A percentile compares a stretch with the other conserved stretches of the same genome.
Evolutionary conservation across 2,797 vertebrate genomes (phyloP).

Genomic region (Uromys caudimaculatus): DNA sequence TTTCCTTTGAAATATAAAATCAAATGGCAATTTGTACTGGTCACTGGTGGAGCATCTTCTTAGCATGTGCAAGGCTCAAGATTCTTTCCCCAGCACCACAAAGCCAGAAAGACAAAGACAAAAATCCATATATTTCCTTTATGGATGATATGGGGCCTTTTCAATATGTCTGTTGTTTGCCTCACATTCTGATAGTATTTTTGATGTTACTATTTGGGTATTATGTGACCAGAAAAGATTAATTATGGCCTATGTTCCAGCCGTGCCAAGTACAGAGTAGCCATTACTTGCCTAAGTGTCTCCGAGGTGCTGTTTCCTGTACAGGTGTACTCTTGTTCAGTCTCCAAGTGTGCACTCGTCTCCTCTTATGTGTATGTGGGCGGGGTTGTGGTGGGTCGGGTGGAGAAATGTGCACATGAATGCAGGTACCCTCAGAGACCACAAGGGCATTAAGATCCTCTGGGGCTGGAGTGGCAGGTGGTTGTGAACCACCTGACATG

Average conservation of each 20-base stretch:
- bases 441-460: background rate
- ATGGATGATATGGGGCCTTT: background rate
- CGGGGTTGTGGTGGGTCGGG: background rate
- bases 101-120: background rate
- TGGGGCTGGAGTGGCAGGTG: background rate
- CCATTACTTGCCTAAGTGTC: background rate
- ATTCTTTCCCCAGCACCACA: background rate
- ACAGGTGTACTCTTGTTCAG: background rate
- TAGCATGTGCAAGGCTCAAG: background rate
- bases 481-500: background rate
- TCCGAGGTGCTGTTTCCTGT: background rate
- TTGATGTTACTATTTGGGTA: background rate
- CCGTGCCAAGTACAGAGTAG: background rate
- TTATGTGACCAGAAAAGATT: background rate
- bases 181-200: background rate
- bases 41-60: background rate
- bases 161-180: background rate
- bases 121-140: background rate
- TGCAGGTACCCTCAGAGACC: background rate
- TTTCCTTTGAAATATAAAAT: slow-evolving; percentile 18
- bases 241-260: background rate
- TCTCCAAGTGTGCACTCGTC: background rate
- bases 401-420: background rate
- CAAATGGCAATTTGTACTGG: background rate
- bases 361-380: background rate